Percentiles rank a stretch among this genome's conserved stretches.
These are phyloP conservation scores for Cremastobaeus sp. DNA, from an alignment of 2,888 invertebrate genomes.

Conservation along the genomic window DNA sequence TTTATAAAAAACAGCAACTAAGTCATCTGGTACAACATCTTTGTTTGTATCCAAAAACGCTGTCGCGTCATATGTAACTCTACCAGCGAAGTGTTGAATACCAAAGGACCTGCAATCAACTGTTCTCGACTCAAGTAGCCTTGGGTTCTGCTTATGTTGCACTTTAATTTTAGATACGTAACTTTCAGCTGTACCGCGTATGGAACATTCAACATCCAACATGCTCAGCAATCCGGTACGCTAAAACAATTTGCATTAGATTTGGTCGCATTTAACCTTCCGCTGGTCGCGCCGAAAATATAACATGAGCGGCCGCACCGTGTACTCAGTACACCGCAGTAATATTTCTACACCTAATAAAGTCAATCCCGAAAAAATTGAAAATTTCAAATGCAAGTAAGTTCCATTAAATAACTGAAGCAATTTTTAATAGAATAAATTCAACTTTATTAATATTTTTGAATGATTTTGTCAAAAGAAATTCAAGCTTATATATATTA, in stretches of 20 bases:
- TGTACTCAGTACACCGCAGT: too few species aligned
- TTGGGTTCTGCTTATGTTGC: constrained; percentile 89
- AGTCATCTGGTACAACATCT: constrained; percentile 93
- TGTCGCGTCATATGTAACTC: constrained; percentile 92
- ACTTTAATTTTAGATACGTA: constrained; percentile 89
- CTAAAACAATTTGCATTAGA: constrained; percentile 70
- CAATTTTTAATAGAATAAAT: too few species aligned
- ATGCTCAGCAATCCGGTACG: constrained; percentile 94
- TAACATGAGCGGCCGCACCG: too few species aligned
- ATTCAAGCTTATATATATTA: too few species aligned
- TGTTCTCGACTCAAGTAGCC: constrained; percentile 88
- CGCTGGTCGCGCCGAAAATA: too few species aligned
- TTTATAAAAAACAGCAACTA: constrained; percentile 94
- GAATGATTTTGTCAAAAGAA: too few species aligned
- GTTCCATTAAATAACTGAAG: too few species aligned
- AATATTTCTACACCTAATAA: too few species aligned
- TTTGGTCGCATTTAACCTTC: constrained; percentile 5
- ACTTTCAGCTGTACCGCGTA: constrained; percentile 88
- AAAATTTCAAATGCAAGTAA: too few species aligned
- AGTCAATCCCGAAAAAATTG: too few species aligned
- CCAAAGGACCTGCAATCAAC: constrained; percentile 90
- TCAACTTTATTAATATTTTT: too few species aligned
- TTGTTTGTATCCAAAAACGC: constrained; percentile 90
- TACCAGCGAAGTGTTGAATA: constrained; percentile 93
- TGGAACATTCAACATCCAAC: constrained; percentile 94